Conservation (phyloP, 1,140 invertebrate species). For the Belonocnema kinseyi region DNA sequence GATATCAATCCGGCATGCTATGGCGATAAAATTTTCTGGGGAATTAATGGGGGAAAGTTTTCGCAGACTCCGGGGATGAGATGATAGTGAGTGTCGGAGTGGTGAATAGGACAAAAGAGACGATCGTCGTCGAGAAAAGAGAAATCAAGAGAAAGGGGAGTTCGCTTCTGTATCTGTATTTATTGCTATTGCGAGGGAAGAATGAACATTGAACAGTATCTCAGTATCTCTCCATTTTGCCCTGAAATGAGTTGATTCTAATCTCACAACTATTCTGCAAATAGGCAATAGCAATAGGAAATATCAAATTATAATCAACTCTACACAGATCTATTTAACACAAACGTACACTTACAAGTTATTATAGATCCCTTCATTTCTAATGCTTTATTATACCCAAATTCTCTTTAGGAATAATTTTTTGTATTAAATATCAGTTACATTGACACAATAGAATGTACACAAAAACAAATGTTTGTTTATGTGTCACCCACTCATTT, state of each 20-base stretch:
- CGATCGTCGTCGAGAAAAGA: constrained; percentile 39
- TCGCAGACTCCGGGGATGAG: constrained; percentile 6
- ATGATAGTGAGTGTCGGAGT: constrained; percentile 33
- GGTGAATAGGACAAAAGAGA: constrained; percentile 39
- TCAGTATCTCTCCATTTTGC: constrained; percentile 36
- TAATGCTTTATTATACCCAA: too few relatives aligned
- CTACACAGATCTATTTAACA: background rate
- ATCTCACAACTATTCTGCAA: background rate
- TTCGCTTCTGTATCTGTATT: constrained; percentile 45
- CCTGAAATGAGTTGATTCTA: constrained; percentile 29
- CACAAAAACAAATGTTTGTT: too few relatives aligned
- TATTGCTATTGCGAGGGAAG: constrained; percentile 41
- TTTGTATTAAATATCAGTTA: too few relatives aligned
- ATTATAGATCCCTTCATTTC: background rate
- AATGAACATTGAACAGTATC: constrained; percentile 17
- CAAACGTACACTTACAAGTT: background rate
- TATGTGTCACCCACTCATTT: too few relatives aligned
- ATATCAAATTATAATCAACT: background rate
- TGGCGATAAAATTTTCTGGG: constrained; percentile 43
- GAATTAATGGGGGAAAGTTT: constrained; percentile 50
- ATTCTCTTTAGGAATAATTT: too few relatives aligned
- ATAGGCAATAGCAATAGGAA: background rate
- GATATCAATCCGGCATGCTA: constrained; percentile 35
- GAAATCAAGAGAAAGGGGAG: constrained; percentile 35
- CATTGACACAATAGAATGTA: too few relatives aligned